Conservation (phyloP, 2,113 vertebrate genomes). For the Aphyosemion australe region DNA sequence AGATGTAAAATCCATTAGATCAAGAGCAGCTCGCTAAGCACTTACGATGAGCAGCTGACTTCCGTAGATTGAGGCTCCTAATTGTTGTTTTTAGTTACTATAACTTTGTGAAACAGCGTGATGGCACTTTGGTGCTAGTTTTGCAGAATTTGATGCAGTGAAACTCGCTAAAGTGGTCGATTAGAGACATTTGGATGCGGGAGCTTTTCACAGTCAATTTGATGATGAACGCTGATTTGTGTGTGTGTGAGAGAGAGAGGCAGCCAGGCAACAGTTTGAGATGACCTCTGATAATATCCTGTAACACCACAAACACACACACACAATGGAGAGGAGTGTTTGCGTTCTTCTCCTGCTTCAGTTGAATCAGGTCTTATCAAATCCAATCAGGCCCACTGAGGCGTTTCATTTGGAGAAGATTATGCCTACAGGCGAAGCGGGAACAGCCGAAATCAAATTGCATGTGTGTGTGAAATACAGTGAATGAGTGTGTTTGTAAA, state of each 20-base stretch:
- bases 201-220: constrained; percentile 13
- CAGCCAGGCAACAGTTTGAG: constrained; percentile 2
- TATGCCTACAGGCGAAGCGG: constrained; percentile 32
- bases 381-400: constrained; percentile 66
- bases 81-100: too few species aligned
- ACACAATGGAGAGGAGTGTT: constrained; percentile 14
- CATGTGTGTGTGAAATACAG: constrained; percentile 4
- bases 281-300: constrained; percentile 26
- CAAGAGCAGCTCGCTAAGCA: not conserved
- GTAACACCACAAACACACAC: constrained; percentile 24
- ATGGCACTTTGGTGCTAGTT: not conserved
- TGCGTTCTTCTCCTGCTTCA: constrained; percentile 26
- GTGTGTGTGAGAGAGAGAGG: not conserved
- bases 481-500: not conserved
- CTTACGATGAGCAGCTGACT: not conserved
- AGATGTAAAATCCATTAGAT: constrained; percentile 1
- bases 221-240: constrained; percentile 12
- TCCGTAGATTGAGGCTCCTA: not conserved
- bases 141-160: not conserved
- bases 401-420: constrained; percentile 68
- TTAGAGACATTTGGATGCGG: not conserved
- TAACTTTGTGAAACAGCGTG: not conserved
- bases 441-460: constrained; percentile 21
- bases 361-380: constrained; percentile 63
- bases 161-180: not conserved